Evolutionary conservation across 2,113 vertebrate species (phyloP).

Genomic region (Lophotis ruficrista): DNA sequence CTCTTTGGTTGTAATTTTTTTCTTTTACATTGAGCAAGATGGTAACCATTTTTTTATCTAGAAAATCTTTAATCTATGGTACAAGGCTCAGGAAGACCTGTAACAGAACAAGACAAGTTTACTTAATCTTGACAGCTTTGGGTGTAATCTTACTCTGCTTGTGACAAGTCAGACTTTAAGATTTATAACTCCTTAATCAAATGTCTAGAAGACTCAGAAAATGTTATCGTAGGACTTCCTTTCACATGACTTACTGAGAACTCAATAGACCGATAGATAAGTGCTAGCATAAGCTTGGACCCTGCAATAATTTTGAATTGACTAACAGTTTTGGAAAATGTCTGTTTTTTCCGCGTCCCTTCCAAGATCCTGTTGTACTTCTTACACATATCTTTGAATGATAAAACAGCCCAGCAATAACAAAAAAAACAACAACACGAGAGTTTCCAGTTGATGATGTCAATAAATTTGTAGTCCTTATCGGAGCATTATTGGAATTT

Average conservation of each 20-base stretch:
- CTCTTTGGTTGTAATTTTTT: constrained; percentile 59
- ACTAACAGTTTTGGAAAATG: constrained; percentile 67
- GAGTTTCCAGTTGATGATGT: constrained; percentile 48
- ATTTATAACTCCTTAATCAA: constrained; percentile 91
- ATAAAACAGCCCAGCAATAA: constrained; percentile 30
- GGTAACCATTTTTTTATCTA: constrained; percentile 74
- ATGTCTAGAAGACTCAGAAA: constrained; percentile 87
- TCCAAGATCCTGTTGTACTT: constrained; percentile 16
- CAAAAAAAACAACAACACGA: constrained; percentile 8
- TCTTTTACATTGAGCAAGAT: constrained; percentile 70
- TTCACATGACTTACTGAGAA: constrained; percentile 85
- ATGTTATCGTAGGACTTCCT: constrained; percentile 85
- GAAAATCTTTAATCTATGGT: constrained; percentile 85
- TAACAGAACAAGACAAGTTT: constrained; percentile 87
- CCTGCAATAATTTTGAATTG: constrained; percentile 73
- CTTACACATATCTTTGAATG: background rate
- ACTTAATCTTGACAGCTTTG: constrained; percentile 89
- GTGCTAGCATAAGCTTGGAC: constrained; percentile 72
- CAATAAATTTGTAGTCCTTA: constrained; percentile 21
- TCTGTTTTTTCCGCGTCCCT: background rate
- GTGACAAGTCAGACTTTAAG: constrained; percentile 87
- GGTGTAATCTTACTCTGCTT: constrained; percentile 86
- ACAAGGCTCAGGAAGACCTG: constrained; percentile 83
- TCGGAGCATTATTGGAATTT: constrained; percentile 52
- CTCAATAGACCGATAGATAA: constrained; percentile 86